Percentiles rank a stretch among this genome's conserved stretches.
Conservation (phyloP, 2,797 vertebrate species). For the Clarias pachynema region DNA sequence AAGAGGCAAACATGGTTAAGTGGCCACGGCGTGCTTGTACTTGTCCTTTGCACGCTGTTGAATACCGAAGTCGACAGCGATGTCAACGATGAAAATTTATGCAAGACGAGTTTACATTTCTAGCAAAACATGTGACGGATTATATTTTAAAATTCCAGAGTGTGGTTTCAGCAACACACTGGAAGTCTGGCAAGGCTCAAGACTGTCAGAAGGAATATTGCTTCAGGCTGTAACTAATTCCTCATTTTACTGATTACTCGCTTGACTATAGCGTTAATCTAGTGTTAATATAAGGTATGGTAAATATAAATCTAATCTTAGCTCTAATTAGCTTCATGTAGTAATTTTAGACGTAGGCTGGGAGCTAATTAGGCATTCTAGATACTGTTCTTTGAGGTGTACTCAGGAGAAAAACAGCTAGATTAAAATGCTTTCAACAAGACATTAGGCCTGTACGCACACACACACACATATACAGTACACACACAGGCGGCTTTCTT, state of each 20-base stretch:
- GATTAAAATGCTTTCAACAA: constrained; percentile 39
- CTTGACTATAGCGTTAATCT: not conserved
- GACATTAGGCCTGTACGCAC: constrained; percentile 11
- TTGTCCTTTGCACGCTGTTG: constrained; percentile 11
- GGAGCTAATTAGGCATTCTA: constrained; percentile 27
- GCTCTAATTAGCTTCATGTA: constrained; percentile 16
- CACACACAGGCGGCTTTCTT: constrained; percentile 30
- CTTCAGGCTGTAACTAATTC: not conserved
- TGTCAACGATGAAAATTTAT: not conserved
- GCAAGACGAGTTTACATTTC: constrained; percentile 16
- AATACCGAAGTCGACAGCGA: not conserved
- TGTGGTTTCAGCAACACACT: not conserved
- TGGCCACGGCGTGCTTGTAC: constrained; percentile 7
- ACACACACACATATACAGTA: constrained; percentile 24
- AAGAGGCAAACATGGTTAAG: constrained; percentile 8
- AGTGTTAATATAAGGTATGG: not conserved
- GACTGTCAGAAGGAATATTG: not conserved
- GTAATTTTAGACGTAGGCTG: not conserved
- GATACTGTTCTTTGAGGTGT: constrained; percentile 29
- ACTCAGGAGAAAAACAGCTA: not conserved
- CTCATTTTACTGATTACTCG: constrained; percentile 9
- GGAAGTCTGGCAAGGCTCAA: not conserved
- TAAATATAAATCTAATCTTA: constrained; percentile 25
- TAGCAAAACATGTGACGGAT: not conserved
- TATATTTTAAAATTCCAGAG: not conserved